Conservation (phyloP, 2,888 invertebrate species). For the Hirtodrosophila histrioides region DNA sequence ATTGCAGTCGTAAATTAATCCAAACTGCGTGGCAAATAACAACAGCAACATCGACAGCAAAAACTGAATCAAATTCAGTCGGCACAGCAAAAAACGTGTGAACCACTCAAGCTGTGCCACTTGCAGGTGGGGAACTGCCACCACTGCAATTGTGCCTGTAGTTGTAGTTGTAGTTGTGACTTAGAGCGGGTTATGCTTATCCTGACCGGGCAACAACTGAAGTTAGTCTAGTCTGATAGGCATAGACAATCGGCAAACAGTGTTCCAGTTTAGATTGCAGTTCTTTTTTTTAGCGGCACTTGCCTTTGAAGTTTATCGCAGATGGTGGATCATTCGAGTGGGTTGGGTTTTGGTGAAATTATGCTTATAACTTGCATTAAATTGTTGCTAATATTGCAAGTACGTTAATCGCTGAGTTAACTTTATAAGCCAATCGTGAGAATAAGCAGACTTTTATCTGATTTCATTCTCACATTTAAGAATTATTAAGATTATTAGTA, state of each 20-base stretch:
- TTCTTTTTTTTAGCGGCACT: conserved; percentile 26
- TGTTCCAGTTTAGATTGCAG: conserved; percentile 31
- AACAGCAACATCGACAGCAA: conserved; percentile 33
- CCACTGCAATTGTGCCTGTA: conserved; percentile 55
- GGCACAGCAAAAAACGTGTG: conserved; percentile 63
- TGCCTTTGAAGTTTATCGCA: conserved; percentile 35
- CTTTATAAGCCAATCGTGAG: too few relatives aligned
- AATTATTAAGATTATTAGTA: too few relatives aligned
- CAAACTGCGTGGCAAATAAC: conserved; percentile 67
- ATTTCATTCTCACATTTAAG: too few relatives aligned
- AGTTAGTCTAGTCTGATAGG: neutral
- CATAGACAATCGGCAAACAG: conserved; percentile 21
- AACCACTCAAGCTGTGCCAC: conserved; percentile 68
- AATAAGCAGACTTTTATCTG: too few relatives aligned
- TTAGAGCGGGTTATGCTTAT: conserved; percentile 24
- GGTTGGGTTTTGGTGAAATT: conserved; percentile 52
- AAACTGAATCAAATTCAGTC: conserved; percentile 13
- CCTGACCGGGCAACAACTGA: conserved; percentile 12
- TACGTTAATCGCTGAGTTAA: too few relatives aligned
- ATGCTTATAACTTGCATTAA: neutral
- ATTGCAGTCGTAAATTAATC: conserved; percentile 84
- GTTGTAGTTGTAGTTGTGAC: conserved; percentile 24
- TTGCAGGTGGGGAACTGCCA: conserved; percentile 53
- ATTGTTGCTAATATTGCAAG: neutral
- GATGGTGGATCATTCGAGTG: conserved; percentile 40